These are phyloP conservation scores for Cerceris rybyensis DNA, from an alignment of 2,888 invertebrate genomes.

Conservation along the genomic window DNA sequence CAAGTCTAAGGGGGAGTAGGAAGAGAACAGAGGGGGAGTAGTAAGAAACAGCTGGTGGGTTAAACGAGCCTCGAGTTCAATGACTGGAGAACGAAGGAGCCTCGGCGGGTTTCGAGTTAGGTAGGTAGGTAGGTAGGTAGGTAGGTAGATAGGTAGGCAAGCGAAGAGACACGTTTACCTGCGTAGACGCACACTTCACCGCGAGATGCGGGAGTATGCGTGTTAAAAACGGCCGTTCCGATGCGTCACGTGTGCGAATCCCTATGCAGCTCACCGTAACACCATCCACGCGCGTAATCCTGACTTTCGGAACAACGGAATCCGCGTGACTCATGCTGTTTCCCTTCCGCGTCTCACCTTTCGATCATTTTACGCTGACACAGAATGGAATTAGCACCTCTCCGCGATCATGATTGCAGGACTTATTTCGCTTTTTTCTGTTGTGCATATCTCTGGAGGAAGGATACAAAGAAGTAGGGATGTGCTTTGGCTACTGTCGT, in stretches of 20 bases:
- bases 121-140: constrained; percentile 69
- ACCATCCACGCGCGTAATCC: constrained; percentile 2
- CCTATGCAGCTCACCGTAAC: not conserved
- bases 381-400: constrained; percentile 43
- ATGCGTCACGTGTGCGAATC: constrained; percentile 29
- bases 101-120: constrained; percentile 65
- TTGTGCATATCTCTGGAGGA: not conserved
- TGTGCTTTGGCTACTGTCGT: no score
- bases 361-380: constrained; percentile 54
- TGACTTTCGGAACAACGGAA: constrained; percentile 22
- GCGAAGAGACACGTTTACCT: constrained; percentile 54
- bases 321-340: constrained; percentile 46
- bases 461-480: no score
- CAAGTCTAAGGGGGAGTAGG: constrained; percentile 23
- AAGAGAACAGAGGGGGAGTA: constrained; percentile 51
- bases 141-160: constrained; percentile 55
- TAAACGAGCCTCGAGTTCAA: constrained; percentile 78
- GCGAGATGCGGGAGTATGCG: constrained; percentile 22
- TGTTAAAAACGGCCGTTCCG: constrained; percentile 29
- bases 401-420: not conserved
- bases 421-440: no score
- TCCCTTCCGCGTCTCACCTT: constrained; percentile 12
- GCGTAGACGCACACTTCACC: constrained; percentile 45
- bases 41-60: constrained; percentile 80
- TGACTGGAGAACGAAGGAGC: constrained; percentile 76